phyloP scores from a whole-genome alignment of 2,797 vertebrate species.

The Dipus sagitta region DNA sequence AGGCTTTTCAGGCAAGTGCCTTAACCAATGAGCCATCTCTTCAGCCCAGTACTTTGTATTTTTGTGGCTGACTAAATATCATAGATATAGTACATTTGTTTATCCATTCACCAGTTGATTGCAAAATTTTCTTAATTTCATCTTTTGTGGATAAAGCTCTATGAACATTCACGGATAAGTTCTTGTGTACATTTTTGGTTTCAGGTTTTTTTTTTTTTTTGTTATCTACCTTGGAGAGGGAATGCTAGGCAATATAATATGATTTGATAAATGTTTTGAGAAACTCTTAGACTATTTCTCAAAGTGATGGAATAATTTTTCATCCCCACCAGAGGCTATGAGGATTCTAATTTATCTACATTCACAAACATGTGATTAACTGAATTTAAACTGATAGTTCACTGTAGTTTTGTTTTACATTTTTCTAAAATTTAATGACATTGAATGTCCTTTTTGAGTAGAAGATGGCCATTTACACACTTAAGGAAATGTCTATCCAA shows the following conservation, averaged over 20 bases:
- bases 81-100: too few relatives aligned
- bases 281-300: neutral
- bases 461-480: neutral
- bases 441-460: neutral
- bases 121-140: neutral
- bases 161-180: neutral
- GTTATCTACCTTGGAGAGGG: neutral
- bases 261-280: neutral
- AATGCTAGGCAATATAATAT: neutral
- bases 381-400: neutral
- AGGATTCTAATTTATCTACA: neutral
- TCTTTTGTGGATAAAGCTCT: too few relatives aligned
- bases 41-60: too few relatives aligned
- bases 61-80: too few relatives aligned
- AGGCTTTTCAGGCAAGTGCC: too few relatives aligned
- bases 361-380: neutral
- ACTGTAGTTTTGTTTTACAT: neutral
- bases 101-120: neutral
- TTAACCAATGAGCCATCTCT: too few relatives aligned
- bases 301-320: neutral
- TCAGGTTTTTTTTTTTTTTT: neutral
- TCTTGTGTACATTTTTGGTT: neutral
- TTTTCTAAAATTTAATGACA: neutral
- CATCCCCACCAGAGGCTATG: neutral
- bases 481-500: neutral